Percentiles rank a stretch among this genome's conserved stretches.
These are phyloP conservation scores for Meiosimyza platycephala DNA, from an alignment of 2,888 invertebrate genomes.

Conservation along the genomic window DNA sequence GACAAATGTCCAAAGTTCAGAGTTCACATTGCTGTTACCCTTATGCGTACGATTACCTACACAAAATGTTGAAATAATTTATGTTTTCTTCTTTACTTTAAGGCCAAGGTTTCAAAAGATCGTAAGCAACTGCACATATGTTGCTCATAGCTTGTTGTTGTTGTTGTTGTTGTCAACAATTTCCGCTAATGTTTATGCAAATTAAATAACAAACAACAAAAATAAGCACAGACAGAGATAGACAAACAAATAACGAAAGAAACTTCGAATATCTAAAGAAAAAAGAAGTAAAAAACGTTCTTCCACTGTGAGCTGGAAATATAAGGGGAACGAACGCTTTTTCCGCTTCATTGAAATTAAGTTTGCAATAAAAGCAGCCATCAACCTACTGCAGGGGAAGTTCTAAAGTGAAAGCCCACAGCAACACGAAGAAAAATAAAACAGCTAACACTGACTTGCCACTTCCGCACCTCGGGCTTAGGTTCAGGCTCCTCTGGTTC, in stretches of 20 bases:
- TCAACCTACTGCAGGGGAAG: neutral
- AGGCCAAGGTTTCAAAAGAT: slow-evolving; percentile 23
- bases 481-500: neutral
- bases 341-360: slow-evolving; percentile 29
- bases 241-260: neutral
- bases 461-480: neutral
- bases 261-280: neutral
- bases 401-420: slow-evolving; percentile 12
- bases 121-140: neutral
- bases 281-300: neutral
- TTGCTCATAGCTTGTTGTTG: neutral
- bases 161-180: slow-evolving; percentile 21
- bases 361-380: slow-evolving; percentile 8
- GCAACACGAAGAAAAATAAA: neutral
- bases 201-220: neutral
- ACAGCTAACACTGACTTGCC: neutral
- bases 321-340: slow-evolving; percentile 10
- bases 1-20: slow-evolving; percentile 2
- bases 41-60: neutral
- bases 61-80: neutral
- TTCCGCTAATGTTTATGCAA: slow-evolving; percentile 26
- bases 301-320: no score
- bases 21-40: no score
- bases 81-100: neutral
- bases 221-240: neutral